Evolutionary conservation across 2,113 vertebrate genomes (phyloP).

Genomic region (Addax nasomaculatus): DNA sequence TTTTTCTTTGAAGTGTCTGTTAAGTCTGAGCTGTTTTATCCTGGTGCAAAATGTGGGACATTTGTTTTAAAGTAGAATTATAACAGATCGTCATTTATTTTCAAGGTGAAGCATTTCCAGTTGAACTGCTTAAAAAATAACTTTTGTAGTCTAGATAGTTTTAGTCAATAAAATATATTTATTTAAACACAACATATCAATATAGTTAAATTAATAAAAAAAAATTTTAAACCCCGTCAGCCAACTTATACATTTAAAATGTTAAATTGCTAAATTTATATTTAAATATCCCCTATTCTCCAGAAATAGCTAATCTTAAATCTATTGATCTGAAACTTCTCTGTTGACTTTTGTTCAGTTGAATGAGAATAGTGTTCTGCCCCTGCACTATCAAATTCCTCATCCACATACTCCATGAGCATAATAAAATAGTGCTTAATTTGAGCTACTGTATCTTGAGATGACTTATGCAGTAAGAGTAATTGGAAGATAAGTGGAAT

Average conservation of each 20-base stretch:
- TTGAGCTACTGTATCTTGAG: neutral
- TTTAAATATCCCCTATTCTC: neutral
- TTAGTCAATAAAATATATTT: neutral
- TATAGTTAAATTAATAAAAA: neutral
- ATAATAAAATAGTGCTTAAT: neutral
- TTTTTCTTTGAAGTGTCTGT: constrained; percentile 15
- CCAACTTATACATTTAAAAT: constrained; percentile 17
- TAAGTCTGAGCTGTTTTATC: neutral
- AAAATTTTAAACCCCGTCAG: neutral
- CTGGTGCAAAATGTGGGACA: neutral
- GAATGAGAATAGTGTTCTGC: neutral
- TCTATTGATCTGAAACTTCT: neutral
- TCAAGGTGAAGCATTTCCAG: neutral
- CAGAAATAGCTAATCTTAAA: constrained; percentile 8
- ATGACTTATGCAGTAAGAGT: neutral
- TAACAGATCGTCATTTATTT: constrained; percentile 26
- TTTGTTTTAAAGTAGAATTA: constrained; percentile 36
- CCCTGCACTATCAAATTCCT: neutral
- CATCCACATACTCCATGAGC: neutral
- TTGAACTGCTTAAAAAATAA: neutral
- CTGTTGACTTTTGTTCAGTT: neutral
- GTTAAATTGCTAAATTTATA: constrained; percentile 13
- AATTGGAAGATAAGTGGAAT: neutral
- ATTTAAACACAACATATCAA: neutral
- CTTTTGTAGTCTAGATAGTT: neutral